Evolutionary conservation across 2,888 invertebrate genomes (phyloP).

Genomic region (Leptopilina syphax): DNA sequence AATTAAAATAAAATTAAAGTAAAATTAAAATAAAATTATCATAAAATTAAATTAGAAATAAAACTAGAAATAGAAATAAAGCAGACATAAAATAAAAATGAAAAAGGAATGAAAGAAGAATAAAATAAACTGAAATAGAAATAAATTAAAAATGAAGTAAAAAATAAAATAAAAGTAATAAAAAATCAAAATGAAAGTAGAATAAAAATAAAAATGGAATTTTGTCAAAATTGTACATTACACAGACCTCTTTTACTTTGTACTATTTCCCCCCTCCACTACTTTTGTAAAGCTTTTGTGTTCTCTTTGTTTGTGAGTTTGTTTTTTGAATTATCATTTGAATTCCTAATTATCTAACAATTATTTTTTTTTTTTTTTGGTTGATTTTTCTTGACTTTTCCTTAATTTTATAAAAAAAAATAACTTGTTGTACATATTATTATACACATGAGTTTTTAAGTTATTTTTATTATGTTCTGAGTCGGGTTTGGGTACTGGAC

Average conservation of each 20-base stretch:
- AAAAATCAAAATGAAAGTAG: no score
- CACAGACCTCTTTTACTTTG: not conserved
- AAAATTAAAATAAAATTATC: no score
- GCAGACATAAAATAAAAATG: no score
- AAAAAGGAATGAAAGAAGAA: no score
- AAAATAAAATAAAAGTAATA: no score
- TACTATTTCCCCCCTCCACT: not conserved
- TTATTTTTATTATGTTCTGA: constrained; percentile 28
- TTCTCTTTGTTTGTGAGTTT: constrained; percentile 47
- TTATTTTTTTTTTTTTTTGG: constrained; percentile 54
- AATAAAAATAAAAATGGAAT: no score
- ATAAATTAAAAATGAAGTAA: no score
- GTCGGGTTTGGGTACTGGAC: constrained; percentile 46
- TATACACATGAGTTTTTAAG: constrained; percentile 41
- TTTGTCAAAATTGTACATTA: not conserved
- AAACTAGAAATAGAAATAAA: no score
- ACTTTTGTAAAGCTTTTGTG: constrained; percentile 13
- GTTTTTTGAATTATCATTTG: constrained; percentile 48
- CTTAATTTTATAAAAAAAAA: constrained; percentile 62
- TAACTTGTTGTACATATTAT: constrained; percentile 51
- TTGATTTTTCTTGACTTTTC: constrained; percentile 51
- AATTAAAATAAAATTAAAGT: no score
- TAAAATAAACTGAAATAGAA: no score
- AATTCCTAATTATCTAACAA: constrained; percentile 57
- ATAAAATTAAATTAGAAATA: no score